Base-by-base conservation (phyloP, 2,888 invertebrate genomes). In the Priapulus caudatus region DNA sequence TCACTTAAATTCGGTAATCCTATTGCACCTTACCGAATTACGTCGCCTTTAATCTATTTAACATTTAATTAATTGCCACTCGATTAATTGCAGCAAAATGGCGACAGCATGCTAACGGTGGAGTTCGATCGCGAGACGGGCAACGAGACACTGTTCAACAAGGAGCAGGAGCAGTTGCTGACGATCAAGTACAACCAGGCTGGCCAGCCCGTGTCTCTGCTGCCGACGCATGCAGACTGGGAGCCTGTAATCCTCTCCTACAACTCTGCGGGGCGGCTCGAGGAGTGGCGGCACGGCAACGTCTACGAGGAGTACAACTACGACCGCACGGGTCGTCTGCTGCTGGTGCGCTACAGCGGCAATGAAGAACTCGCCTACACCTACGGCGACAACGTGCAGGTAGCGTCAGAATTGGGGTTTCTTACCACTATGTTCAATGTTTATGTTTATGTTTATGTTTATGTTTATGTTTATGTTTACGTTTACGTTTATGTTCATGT, bases 251-350 rank as follows among this genome's bases (percentile, higher is more conserved):
- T 56, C 24, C 55, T 56, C 5, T 58, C 55, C 50, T 59, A 59
- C 10, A 23, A 56, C 10, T 58, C 59, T 60, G 10, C 89, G 88
- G 90, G 90, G 66, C 80, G 90, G 58, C 81, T 92, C 24, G 86
- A 86, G 63, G 84, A 84, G 22, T 91, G 91, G 90, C 83, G 83
- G 65, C 91, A 91, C 86, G 92, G 91, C 20, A 85, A 88, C 56
- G 76, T 92, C 3, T 84, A 83, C 64, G 91, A 84, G 54, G 84
- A 82, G 1, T 88, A 88, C 65, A 84, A 81, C 56, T 93, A 92
- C 67, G 89, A 91, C 62, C 78, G 84, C 0, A 86, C 87, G 63
- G 91, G 92, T 0, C 78, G 90, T 64, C 74, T 92, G 43, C 83
- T 87, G 1, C 88, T 91, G 74, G 82, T 88, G 44, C 84, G 84